Base-by-base conservation (phyloP, 2,797 vertebrate species). In the Peromyscus eremicus region DNA sequence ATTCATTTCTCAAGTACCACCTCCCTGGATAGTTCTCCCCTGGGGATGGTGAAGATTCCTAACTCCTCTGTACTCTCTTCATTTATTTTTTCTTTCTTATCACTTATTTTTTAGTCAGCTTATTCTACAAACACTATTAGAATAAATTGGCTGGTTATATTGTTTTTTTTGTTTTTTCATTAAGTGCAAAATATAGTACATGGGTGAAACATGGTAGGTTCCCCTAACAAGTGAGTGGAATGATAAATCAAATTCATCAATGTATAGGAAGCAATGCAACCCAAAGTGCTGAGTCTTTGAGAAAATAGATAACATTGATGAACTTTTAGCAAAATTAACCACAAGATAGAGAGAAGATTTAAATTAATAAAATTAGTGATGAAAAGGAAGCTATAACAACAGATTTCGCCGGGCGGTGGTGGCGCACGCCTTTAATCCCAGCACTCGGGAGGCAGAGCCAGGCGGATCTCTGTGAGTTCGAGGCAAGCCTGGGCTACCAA, bases 31-130 rank as follows among this genome's bases (percentile, higher is more conserved):
- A 85, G 14, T 17, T 91, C 40, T 60, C 57, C 6, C 14, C 14
- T 89, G 12, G 27, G 27, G 8, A 76, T 68, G 1, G 25, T 68
- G 29, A 34, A 66, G 80, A 77, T 37, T 9, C 77, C 71, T 0
- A 82, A 43, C 11, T 12, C 9, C 2, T 21, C 2, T 46, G 13
- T 25, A 0, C 10, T 2, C 0, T 77, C 7, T 76, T 79, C 82
- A 19, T 6, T 81, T n/a, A 21, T 8, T 13, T 34, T 34, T 66
- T 8, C 17, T 75, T 46, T 57, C 10, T 27, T 80, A 32, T 27
- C 9, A 87, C 76, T 79, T 17, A 80, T 95, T 89, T 88, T 43
- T 25, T 6, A 32, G 10, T 82, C 55, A 95, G 46, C 86, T 86
- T 70, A 83, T 23, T 89, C 49, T 86, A 57, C 0, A 46, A 66